A percentile compares a stretch with the other conserved stretches of the same genome.
Conservation (phyloP, 1,140 invertebrate genomes). For the Chrysomallon squamiferum region DNA sequence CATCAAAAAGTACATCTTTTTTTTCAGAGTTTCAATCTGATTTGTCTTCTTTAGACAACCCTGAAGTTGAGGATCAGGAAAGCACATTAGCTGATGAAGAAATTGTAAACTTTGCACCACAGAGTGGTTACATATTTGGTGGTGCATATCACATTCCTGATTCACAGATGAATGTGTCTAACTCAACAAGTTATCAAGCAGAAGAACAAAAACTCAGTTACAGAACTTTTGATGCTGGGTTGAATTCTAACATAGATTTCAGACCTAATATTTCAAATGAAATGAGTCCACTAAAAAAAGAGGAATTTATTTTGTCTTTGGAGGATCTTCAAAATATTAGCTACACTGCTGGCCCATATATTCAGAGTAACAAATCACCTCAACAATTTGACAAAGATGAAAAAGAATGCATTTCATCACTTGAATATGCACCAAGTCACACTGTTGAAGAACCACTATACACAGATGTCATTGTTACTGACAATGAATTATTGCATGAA, state of each 20-base stretch:
- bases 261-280: neutral
- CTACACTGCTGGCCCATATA: neutral
- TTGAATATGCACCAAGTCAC: too few species aligned
- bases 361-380: neutral
- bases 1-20: too few species aligned
- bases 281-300: slow-evolving; percentile 14
- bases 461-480: too few species aligned
- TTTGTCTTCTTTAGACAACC: too few species aligned
- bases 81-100: slow-evolving; percentile 25
- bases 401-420: neutral
- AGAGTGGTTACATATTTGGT: slow-evolving; percentile 15
- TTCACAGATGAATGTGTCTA: neutral
- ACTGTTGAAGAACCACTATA: too few species aligned
- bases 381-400: neutral
- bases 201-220: neutral
- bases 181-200: neutral
- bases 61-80: slow-evolving; percentile 21
- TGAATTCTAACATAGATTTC: neutral
- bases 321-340: slow-evolving; percentile 49
- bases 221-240: neutral
- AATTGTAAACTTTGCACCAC: slow-evolving; percentile 23
- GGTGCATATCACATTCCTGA: slow-evolving; percentile 19
- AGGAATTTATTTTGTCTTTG: slow-evolving; percentile 46
- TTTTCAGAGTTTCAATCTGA: too few species aligned
- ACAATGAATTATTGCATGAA: slow-evolving; percentile 1